Percentiles rank a stretch among this genome's conserved stretches.
These are phyloP conservation scores for Gallinago media DNA, from an alignment of 2,113 vertebrate species.

Conservation along the genomic window DNA sequence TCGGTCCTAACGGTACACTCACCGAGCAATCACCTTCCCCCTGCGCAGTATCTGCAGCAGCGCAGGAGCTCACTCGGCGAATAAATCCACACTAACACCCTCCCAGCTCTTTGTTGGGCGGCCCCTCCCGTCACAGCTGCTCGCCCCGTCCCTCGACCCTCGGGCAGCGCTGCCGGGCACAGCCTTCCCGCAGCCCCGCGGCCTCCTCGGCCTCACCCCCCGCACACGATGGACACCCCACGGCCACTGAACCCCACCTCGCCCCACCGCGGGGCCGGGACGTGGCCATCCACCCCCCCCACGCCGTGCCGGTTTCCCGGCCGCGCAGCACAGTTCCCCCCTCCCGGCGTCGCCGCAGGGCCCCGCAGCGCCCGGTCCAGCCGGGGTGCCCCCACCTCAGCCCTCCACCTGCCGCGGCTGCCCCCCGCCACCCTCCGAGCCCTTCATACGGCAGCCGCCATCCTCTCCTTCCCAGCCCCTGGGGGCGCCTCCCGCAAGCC, in stretches of 20 bases:
- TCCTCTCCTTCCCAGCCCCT: not conserved
- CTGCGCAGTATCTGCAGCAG: rapidly evolving
- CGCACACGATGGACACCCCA: rapidly evolving
- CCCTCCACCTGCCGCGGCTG: not conserved
- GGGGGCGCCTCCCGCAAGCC: not conserved
- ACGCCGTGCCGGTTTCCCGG: not conserved
- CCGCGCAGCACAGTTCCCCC: not conserved
- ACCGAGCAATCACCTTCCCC: rapidly evolving
- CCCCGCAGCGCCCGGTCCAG: not conserved
- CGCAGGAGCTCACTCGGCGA: rapidly evolving
- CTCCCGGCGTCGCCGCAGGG: too few relatives aligned
- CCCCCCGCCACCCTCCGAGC: not conserved
- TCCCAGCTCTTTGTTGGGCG: not conserved
- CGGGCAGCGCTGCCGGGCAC: not conserved
- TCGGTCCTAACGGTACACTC: rapidly evolving
- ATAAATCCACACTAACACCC: rapidly evolving
- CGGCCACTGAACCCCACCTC: rapidly evolving
- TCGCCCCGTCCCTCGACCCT: not conserved
- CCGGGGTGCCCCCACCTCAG: not conserved
- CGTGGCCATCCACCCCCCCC: not conserved
- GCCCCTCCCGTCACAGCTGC: not conserved
- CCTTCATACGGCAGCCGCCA: not conserved
- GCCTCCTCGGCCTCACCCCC: not conserved
- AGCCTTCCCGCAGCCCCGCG: not conserved
- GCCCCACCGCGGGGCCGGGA: not conserved